Percentiles rank a stretch among this genome's conserved stretches.
Evolutionary conservation across 2,888 invertebrate species (phyloP).

Genomic region (Thecocarcelia acutangulata): DNA sequence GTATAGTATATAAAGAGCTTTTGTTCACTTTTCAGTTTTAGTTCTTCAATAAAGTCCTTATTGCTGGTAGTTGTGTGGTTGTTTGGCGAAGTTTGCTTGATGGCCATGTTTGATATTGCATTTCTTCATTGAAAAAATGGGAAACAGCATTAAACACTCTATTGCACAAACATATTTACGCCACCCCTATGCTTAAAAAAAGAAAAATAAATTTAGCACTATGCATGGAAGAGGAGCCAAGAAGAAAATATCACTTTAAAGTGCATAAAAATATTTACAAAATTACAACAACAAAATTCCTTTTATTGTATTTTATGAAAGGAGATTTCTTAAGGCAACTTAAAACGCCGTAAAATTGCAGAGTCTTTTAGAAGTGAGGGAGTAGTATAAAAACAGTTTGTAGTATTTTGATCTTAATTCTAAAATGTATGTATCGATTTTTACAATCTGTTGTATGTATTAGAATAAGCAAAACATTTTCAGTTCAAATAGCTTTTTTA

Average conservation of each 20-base stretch:
- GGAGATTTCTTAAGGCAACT: slow-evolving; percentile 11
- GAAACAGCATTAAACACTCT: slow-evolving; percentile 20
- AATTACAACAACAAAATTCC: neutral
- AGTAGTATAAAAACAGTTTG: neutral
- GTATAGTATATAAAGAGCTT: slow-evolving; percentile 16
- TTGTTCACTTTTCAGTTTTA: slow-evolving; percentile 22
- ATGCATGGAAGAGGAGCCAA: neutral
- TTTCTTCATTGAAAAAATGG: slow-evolving; percentile 48
- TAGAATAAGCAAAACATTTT: slow-evolving; percentile 1
- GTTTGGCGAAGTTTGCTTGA: slow-evolving; percentile 16
- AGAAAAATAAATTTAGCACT: slow-evolving; percentile 33
- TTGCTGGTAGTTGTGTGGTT: slow-evolving; percentile 8
- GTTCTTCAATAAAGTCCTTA: slow-evolving; percentile 40
- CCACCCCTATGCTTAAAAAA: slow-evolving; percentile 27
- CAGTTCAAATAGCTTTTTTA: slow-evolving; percentile 8
- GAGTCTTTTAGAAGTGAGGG: neutral
- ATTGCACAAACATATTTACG: slow-evolving; percentile 27
- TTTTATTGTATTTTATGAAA: slow-evolving; percentile 2
- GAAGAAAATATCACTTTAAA: slow-evolving; percentile 52
- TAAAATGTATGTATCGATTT: slow-evolving; percentile 23
- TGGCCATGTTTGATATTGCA: slow-evolving; percentile 42
- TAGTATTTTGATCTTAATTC: slow-evolving; percentile 1
- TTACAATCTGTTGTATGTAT: neutral
- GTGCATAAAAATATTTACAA: slow-evolving; percentile 20
- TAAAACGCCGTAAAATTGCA: neutral